A percentile compares a stretch with the other conserved stretches of the same genome.
These are phyloP conservation scores for Tetragnatha versicolor DNA, from an alignment of 1,140 invertebrate species.

Conservation along the genomic window DNA sequence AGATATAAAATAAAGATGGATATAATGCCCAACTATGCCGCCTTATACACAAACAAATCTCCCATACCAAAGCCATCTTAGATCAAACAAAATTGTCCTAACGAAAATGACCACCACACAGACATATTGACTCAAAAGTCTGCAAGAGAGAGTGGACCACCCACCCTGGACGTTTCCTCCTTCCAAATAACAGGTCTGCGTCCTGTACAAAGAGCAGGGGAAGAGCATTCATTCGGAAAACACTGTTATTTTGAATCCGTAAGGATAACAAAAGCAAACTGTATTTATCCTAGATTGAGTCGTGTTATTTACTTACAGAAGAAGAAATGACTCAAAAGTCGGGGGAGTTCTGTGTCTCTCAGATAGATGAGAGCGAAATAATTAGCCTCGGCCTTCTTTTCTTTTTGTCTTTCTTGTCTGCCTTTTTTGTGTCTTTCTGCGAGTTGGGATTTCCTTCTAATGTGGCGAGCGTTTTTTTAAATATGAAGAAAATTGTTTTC, in stretches of 20 bases:
- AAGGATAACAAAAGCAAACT: conserved; percentile 30
- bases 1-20: too few species aligned
- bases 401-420: not conserved
- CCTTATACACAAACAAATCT: too few species aligned
- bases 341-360: conserved; percentile 18
- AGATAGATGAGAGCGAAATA: conserved; percentile 29
- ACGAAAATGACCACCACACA: too few species aligned
- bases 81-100: too few species aligned
- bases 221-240: conserved; percentile 21
- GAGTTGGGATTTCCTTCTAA: conserved; percentile 1
- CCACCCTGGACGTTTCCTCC: conserved; percentile 17
- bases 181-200: conserved; percentile 11
- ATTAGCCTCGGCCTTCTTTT: conserved; percentile 14
- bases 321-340: conserved; percentile 39
- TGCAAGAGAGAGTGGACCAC: too few species aligned
- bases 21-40: too few species aligned
- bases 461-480: not conserved
- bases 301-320: conserved; percentile 36
- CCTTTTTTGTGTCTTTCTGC: not conserved
- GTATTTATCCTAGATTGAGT: conserved; percentile 51
- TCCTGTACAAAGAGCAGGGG: conserved; percentile 28
- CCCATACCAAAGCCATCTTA: too few species aligned
- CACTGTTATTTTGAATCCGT: conserved; percentile 47
- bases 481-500: not conserved
- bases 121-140: too few species aligned